Percentiles rank a stretch among this genome's conserved stretches.
Evolutionary conservation across 2,797 vertebrate species (phyloP).

Genomic region (Lacerta viridis): DNA sequence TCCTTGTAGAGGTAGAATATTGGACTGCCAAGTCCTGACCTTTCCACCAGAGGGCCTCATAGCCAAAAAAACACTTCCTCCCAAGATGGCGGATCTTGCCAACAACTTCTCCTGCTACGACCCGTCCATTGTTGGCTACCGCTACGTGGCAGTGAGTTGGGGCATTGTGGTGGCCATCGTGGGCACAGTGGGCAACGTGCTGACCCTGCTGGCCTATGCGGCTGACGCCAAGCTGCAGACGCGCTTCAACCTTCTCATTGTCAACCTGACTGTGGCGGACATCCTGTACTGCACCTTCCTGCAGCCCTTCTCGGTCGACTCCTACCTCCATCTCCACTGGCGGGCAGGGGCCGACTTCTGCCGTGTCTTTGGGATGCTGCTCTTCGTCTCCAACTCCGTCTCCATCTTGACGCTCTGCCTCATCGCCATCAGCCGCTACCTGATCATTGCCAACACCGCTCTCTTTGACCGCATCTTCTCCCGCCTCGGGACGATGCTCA

Average conservation of each 20-base stretch:
- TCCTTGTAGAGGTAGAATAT: neutral
- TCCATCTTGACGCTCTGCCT: slow-evolving; percentile 91
- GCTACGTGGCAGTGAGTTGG: slow-evolving; percentile 87
- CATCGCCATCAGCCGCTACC: slow-evolving; percentile 87
- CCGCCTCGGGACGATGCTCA: slow-evolving; percentile 73
- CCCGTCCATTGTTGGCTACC: slow-evolving; percentile 84
- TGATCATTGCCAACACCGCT: slow-evolving; percentile 83
- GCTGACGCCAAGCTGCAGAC: slow-evolving; percentile 84
- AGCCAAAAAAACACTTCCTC: too few species aligned
- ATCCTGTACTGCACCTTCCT: slow-evolving; percentile 90
- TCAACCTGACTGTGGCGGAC: slow-evolving; percentile 89
- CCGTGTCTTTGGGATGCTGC: slow-evolving; percentile 86
- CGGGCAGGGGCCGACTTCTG: slow-evolving; percentile 84
- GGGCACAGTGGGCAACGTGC: slow-evolving; percentile 87
- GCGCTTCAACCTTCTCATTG: slow-evolving; percentile 89
- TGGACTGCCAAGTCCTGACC: neutral
- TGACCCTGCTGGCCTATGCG: slow-evolving; percentile 88
- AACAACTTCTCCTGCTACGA: slow-evolving; percentile 87
- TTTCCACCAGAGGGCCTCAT: neutral
- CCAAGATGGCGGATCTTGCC: slow-evolving; percentile 73
- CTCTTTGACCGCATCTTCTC: slow-evolving; percentile 85
- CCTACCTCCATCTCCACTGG: slow-evolving; percentile 90
- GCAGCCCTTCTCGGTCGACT: slow-evolving; percentile 89
- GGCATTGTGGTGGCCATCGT: slow-evolving; percentile 84
- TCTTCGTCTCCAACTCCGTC: slow-evolving; percentile 90